Evolutionary conservation across 2,797 vertebrate genomes (phyloP), one percentile per base, ranked within the genome.

Genomic region (Anisognathus igniventris): DNA sequence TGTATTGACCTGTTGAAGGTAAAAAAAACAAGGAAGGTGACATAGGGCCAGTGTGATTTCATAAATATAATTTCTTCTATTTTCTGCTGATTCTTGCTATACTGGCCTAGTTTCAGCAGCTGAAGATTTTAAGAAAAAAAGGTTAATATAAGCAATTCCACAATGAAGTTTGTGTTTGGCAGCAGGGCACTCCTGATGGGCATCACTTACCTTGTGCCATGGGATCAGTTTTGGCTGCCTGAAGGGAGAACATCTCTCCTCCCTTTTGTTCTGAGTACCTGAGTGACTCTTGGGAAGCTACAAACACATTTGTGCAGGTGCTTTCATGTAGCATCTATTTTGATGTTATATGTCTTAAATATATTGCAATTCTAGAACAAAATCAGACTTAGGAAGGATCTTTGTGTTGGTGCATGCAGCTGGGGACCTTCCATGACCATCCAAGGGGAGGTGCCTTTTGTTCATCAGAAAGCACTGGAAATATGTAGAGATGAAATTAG

Each of bases 51-150:
- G 35, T 47, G 13, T 42, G n/a, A 65, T 86, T 48, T 45, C 1
- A 1, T 4, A 25, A 23, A 21, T 37, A 9, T 0, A 27, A 31
- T 12, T 53, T 56, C 33, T 48, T 56, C 33, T 8, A 0, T 20
- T 81, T 72, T 76, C 28, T 51, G 0, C 8, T 57, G 14, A 5
- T 80, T 80, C 7, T 44, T 37, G 9, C 0, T 3, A 6, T n/a
- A 21, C 79, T 70, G 60, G 3, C 27, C 45, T 7, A 22, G 30
- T 72, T 72, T 53, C 16, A 66, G 6, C 7, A 44, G 47, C 19
- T 28, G 58, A 91, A 8, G 9, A 15, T 51, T 80, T 87, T 48
- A 70, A 44, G 21, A 8, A 45, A 6, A 23, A 64, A 31, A 10
- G 14, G 9, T 40, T 73, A 39, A 15, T n/a, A 10, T 6, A 33